A percentile compares a stretch with the other conserved stretches of the same genome.
phyloP scores from a whole-genome alignment of 2,113 vertebrate genomes.

The Gavialis gangeticus region DNA sequence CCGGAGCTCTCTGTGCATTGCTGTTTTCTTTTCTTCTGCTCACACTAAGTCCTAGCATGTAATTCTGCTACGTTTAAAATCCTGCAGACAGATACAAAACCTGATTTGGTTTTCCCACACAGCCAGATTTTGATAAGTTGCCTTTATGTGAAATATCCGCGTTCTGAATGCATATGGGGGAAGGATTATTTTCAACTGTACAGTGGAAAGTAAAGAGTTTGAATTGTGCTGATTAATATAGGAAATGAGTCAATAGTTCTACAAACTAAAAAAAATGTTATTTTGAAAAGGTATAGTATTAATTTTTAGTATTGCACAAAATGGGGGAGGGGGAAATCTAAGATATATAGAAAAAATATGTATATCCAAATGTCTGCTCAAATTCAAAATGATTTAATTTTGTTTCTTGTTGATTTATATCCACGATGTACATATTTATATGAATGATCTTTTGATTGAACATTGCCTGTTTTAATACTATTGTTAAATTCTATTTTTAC shows the following conservation, averaged over 20 bases:
- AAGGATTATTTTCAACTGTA: slow-evolving; percentile 20
- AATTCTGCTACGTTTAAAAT: rapidly evolving
- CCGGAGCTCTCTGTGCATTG: not conserved
- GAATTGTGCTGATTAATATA: not conserved
- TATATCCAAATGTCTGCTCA: slow-evolving; percentile 45
- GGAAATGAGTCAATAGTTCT: slow-evolving; percentile 11
- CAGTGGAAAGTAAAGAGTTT: slow-evolving; percentile 28
- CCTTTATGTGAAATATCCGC: not conserved
- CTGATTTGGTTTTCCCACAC: not conserved
- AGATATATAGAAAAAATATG: slow-evolving; percentile 56
- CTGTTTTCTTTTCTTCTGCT: not conserved
- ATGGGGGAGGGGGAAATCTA: slow-evolving; percentile 41
- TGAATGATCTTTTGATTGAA: slow-evolving; percentile 51
- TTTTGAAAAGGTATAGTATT: slow-evolving; percentile 65
- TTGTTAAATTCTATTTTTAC: slow-evolving; percentile 76
- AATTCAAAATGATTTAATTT: slow-evolving; percentile 49
- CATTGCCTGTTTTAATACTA: slow-evolving; percentile 61
- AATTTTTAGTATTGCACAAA: slow-evolving; percentile 66
- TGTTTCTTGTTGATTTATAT: slow-evolving; percentile 57
- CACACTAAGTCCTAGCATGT: not conserved
- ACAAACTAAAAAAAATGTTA: not conserved
- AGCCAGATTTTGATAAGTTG: not conserved
- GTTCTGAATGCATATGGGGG: not conserved
- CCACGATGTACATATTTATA: slow-evolving; percentile 68
- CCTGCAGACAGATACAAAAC: rapidly evolving